phyloP scores from a whole-genome alignment of 2,113 vertebrate species.

The Peromyscus maniculatus region DNA sequence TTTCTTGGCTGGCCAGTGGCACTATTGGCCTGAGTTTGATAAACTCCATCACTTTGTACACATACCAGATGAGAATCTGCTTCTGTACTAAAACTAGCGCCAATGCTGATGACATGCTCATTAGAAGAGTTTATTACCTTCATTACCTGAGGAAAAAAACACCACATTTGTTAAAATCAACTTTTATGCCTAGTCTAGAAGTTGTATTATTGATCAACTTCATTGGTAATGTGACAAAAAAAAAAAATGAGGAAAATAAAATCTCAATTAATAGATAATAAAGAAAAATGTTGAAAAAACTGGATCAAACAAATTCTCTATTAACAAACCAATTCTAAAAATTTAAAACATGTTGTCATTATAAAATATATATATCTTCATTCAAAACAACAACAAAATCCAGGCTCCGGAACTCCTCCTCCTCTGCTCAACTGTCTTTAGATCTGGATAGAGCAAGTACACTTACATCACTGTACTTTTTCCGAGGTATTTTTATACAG shows the following conservation, averaged over 20 bases:
- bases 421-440: constrained; percentile 44
- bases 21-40: constrained; percentile 95
- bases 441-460: constrained; percentile 13
- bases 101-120: constrained; percentile 96
- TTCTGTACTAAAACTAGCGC: constrained; percentile 92
- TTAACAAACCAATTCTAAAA: constrained; percentile 53
- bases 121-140: constrained; percentile 94
- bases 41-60: constrained; percentile 93
- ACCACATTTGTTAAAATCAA: constrained; percentile 23
- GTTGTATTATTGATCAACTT: neutral
- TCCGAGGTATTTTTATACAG: constrained; percentile 95
- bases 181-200: constrained; percentile 9
- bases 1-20: constrained; percentile 91
- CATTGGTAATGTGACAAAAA: neutral
- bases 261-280: neutral
- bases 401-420: constrained; percentile 46
- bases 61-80: constrained; percentile 97
- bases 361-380: constrained; percentile 18
- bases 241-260: constrained; percentile 37
- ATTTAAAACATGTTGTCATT: constrained; percentile 48
- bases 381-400: neutral
- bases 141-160: constrained; percentile 89
- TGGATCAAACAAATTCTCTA: constrained; percentile 35
- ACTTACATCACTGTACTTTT: constrained; percentile 93
- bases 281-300: neutral